Base-by-base conservation (phyloP, 2,113 vertebrate species). In the Paracanthobrama guichenoti region DNA sequence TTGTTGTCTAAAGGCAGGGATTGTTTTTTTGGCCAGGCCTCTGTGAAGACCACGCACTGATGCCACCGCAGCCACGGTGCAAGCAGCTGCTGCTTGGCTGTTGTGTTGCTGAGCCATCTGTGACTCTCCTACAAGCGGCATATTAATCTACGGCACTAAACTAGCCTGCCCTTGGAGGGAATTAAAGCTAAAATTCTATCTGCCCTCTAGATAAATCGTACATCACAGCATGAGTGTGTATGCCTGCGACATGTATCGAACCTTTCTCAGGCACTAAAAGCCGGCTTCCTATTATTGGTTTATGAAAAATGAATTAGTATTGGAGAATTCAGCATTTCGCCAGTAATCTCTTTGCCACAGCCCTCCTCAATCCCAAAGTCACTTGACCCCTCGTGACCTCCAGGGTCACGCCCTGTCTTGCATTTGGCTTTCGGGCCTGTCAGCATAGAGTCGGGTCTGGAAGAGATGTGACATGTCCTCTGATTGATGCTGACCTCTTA, bases 31-130 rank as follows among this genome's bases (percentile, higher is more conserved):
- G 77, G 57, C 77, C 77, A 79, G 57, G 77, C 57, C 77, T 64
- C 77, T 46, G 77, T 79, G 24, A 64, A 46, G 77, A 44, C 77
- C 35, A 26, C n/a, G 22, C 77, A 44, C n/a, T 18, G 77, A 79
- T 64, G 57, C 35, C 59, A 79, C 35, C n/a, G 57, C 77, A 79
- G 77, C 77, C 77, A 62, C 26, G 77, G 77, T 57, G 9, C 77
- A 62, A 79, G 84, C 77, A 80, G 76, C 77, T 80, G 84, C 77
- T 85, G 84, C 57, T 71, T 74, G 69, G 46, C 84, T 85, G 57
- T 46, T 48, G n/a, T 73, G 84, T 55, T 46, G 31, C 71, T 26
- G 53, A 81, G 26, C 78, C 78, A 83, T 83, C 82, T 79, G 78
- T 85, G 79, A 74, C 28, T 46, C 31, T 80, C 26, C 71, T 28